Evolutionary conservation across 2,113 vertebrate species (phyloP), one percentile per base, ranked within the genome.

Genomic region (Crotalus horridus): DNA sequence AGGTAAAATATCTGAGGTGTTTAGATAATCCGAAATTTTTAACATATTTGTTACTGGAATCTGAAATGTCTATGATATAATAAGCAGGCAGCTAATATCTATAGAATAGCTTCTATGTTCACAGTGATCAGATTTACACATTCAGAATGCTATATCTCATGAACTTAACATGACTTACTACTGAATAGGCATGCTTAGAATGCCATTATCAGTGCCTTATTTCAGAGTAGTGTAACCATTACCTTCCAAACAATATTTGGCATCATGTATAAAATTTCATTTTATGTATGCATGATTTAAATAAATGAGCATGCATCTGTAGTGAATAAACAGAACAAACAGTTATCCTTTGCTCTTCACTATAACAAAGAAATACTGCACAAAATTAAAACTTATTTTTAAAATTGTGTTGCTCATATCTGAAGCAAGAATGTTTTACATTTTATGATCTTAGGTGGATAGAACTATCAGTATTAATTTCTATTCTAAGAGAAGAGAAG

Each of bases 21-120:
- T 64, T 92, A 53, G 3, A 88, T 64, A 12, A 33, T 59, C 39
- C 69, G 48, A 92, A 92, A 88, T 43, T 21, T 6, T 24, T 61
- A 59, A 58, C 20, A 59, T 58, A 11, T 46, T 21, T 24, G 56
- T 54, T 11, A 85, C 20, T 26, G 21, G 26, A 51, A 51, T 15
- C 33, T 43, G 43, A n/a, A 55, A 89, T 46, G 48, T 89, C 43
- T 6, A 59, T 89, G 88, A 89, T 43, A 43, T 48, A 93, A 95
- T 4, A 24, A 1, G 11, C 53, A 51, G 26, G 11, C 53, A 93
- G 55, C 20, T 92, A 87, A 4, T 61, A 20, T 29, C 53, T 92
- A n/a, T 1, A 85, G 15, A 43, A 26, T 3, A 20, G 26, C 24
- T 91, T 43, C 26, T 3, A 53, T 81, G 21, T 39, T 59, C 23